Conservation (phyloP, 2,797 vertebrate genomes). For the Acanthurus lineatus region DNA sequence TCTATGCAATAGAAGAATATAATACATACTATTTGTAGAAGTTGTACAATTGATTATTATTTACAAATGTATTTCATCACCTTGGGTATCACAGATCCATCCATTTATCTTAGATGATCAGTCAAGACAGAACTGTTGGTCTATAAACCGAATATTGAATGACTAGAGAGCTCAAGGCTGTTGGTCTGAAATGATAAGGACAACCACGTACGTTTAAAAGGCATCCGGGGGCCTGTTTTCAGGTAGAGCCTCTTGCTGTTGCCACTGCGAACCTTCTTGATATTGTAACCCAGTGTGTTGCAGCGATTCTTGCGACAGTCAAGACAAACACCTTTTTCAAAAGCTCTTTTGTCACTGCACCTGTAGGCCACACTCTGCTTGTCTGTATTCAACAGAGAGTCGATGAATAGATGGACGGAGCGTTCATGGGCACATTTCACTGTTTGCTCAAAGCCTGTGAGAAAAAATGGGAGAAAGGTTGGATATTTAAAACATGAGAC, state of each 20-base stretch:
- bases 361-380: constrained; percentile 91
- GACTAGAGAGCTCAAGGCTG: not conserved
- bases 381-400: constrained; percentile 90
- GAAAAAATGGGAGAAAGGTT: not conserved
- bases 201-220: constrained; percentile 90
- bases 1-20: not conserved
- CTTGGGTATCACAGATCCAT: too few species aligned
- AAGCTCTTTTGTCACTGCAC: constrained; percentile 89
- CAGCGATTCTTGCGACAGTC: constrained; percentile 91
- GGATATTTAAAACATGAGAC: constrained; percentile 9
- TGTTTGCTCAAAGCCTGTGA: constrained; percentile 86
- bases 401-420: constrained; percentile 94
- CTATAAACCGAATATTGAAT: not conserved
- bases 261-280: constrained; percentile 77
- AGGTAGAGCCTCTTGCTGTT: constrained; percentile 89
- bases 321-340: constrained; percentile 92
- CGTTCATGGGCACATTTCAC: constrained; percentile 96
- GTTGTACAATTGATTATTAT: not conserved
- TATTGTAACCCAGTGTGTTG: constrained; percentile 92
- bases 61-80: not conserved
- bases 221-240: constrained; percentile 88
- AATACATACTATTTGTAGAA: not conserved
- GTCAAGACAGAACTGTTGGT: not conserved
- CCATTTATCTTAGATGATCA: not conserved
- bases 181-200: not conserved